These are phyloP conservation scores for Panulirus ornatus DNA, from an alignment of 1,140 invertebrate genomes.

Conservation along the genomic window DNA sequence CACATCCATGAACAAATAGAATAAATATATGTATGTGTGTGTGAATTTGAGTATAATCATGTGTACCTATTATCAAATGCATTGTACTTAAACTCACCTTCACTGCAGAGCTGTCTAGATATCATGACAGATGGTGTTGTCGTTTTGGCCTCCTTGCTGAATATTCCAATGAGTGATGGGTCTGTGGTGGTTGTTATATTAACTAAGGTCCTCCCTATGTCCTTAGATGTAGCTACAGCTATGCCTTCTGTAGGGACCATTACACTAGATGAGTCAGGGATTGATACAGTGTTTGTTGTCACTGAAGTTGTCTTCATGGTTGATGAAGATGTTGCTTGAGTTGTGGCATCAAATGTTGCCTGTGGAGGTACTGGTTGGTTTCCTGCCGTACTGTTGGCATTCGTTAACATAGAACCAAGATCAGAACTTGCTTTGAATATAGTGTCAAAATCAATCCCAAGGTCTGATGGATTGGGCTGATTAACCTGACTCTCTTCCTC, in stretches of 20 bases:
- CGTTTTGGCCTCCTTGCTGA: background rate
- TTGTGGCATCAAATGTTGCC: background rate
- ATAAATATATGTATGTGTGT: background rate
- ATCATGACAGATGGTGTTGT: background rate
- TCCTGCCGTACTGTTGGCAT: background rate
- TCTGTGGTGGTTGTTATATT: background rate
- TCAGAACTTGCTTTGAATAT: slow-evolving; percentile 28
- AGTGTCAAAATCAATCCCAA: background rate
- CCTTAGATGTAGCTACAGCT: background rate
- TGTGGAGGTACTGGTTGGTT: background rate
- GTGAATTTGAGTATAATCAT: too few relatives aligned
- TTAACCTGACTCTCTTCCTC: background rate
- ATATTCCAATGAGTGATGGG: background rate
- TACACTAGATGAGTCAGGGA: background rate
- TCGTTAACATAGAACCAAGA: slow-evolving; percentile 24
- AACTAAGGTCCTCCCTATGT: background rate
- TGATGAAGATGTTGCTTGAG: background rate
- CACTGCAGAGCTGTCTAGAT: slow-evolving; percentile 8
- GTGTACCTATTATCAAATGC: too few relatives aligned
- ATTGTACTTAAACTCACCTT: too few relatives aligned
- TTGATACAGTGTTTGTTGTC: background rate
- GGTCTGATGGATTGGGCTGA: background rate
- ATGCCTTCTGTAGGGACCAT: background rate
- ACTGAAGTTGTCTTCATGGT: slow-evolving; percentile 6
- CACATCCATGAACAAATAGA: too few relatives aligned